Percentiles rank a stretch among this genome's conserved stretches.
These are phyloP conservation scores for Lepidothrix coronata DNA, from an alignment of 2,113 vertebrate species.

Conservation along the genomic window DNA sequence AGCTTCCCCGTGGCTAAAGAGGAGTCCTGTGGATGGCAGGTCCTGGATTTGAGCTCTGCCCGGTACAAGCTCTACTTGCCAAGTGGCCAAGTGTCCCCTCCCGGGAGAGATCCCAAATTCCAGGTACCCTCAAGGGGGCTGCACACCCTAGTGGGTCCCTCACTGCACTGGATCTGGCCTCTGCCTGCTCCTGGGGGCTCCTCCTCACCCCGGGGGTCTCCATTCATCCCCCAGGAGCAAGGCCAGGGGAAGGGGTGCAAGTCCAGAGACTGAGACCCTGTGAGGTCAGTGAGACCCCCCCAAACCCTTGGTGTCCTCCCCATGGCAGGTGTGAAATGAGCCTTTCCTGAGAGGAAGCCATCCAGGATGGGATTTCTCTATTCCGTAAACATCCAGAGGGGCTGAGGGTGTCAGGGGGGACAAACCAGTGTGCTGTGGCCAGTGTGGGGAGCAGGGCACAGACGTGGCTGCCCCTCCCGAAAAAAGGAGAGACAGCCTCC, in stretches of 20 bases:
- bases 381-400: not conserved
- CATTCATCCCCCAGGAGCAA: not conserved
- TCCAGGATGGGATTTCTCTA: not conserved
- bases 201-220: not conserved
- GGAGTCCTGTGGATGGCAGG: not conserved
- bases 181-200: not conserved
- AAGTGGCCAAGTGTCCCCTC: not conserved
- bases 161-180: not conserved
- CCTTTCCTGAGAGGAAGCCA: not conserved
- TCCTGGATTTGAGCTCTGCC: not conserved
- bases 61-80: rapidly evolving
- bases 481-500: not conserved
- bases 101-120: not conserved
- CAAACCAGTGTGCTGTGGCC: not conserved
- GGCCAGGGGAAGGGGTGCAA: not conserved
- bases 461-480: not conserved
- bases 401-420: not conserved
- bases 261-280: not conserved
- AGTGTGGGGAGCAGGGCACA: not conserved
- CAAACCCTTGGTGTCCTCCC: not conserved
- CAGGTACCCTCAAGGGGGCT: not conserved
- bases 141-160: not conserved
- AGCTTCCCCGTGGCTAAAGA: not conserved
- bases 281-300: not conserved
- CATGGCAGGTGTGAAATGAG: not conserved